A percentile compares a stretch with the other conserved stretches of the same genome.
phyloP scores from a whole-genome alignment of 1,140 invertebrate species.

The Drosophila dunni region DNA sequence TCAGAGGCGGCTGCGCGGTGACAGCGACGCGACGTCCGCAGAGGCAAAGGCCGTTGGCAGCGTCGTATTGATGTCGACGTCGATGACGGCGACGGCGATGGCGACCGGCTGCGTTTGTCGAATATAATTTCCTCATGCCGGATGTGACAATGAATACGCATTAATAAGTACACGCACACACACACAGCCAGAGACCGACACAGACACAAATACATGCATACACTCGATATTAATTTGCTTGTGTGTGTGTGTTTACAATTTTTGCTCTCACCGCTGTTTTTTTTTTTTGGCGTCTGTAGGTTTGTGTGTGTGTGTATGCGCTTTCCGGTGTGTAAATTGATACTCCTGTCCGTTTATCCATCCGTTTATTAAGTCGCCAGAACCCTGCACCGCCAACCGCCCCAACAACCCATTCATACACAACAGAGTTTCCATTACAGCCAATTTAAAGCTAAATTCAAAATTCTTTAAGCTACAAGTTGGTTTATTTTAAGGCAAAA shows the following conservation, averaged over 20 bases:
- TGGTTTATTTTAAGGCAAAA: no score
- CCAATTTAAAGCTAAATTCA: no score
- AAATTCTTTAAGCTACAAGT: no score
- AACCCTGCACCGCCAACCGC: neutral
- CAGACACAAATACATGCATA: neutral
- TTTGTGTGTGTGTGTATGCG: slow-evolving; percentile 49
- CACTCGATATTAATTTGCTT: slow-evolving; percentile 2
- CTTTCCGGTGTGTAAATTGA: slow-evolving; percentile 78
- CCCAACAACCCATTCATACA: no score
- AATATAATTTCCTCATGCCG: slow-evolving; percentile 81
- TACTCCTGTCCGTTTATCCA: slow-evolving; percentile 52
- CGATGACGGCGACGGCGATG: neutral
- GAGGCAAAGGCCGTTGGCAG: slow-evolving; percentile 19
- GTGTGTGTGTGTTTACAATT: slow-evolving; percentile 53
- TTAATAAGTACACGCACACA: slow-evolving; percentile 73
- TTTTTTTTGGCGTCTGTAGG: slow-evolving; percentile 47
- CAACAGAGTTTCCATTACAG: no score
- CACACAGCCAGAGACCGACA: slow-evolving; percentile 21
- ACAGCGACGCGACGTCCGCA: slow-evolving; percentile 34
- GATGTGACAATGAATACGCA: slow-evolving; percentile 82
- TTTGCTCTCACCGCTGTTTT: slow-evolving; percentile 53
- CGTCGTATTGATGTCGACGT: slow-evolving; percentile 8
- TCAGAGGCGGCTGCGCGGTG: neutral
- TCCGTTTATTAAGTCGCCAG: slow-evolving; percentile 23
- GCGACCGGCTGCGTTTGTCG: slow-evolving; percentile 41